Percentiles rank a stretch among this genome's conserved stretches.
Conservation (phyloP, 2,113 vertebrate genomes). For the Baryphthengus martii region DNA sequence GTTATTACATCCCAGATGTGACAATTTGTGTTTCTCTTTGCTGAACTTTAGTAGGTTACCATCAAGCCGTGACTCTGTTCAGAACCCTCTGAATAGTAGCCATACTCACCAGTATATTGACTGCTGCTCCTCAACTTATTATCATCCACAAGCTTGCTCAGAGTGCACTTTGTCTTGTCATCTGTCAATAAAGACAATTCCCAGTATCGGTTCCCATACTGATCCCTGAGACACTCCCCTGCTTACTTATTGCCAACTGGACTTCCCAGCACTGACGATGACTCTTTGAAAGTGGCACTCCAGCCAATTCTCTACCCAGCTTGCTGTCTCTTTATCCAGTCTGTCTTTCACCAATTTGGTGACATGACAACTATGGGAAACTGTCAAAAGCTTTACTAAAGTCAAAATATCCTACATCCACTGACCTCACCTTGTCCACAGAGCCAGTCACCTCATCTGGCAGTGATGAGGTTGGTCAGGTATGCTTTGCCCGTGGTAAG, state of each 20-base stretch:
- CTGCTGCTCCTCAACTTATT: background rate
- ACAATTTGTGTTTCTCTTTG: background rate
- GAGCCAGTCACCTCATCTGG: background rate
- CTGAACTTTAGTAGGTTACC: background rate
- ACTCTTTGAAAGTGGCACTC: background rate
- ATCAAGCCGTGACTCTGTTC: background rate
- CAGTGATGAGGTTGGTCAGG: background rate
- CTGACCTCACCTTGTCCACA: rapidly evolving
- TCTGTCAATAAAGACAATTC: background rate
- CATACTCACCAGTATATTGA: background rate
- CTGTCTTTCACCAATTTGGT: background rate
- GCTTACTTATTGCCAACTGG: background rate
- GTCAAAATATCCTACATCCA: background rate
- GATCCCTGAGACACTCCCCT: background rate
- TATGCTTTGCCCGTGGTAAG: background rate
- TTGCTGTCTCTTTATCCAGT: background rate
- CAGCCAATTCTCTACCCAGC: background rate
- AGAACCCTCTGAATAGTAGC: background rate
- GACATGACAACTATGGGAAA: background rate
- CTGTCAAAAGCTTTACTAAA: background rate
- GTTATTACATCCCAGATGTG: background rate
- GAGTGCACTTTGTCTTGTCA: background rate
- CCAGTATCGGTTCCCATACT: no score
- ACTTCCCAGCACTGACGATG: background rate
- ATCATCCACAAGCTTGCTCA: background rate